Evolutionary conservation across 2,113 vertebrate genomes (phyloP).

Genomic region (Urocitellus parryii): DNA sequence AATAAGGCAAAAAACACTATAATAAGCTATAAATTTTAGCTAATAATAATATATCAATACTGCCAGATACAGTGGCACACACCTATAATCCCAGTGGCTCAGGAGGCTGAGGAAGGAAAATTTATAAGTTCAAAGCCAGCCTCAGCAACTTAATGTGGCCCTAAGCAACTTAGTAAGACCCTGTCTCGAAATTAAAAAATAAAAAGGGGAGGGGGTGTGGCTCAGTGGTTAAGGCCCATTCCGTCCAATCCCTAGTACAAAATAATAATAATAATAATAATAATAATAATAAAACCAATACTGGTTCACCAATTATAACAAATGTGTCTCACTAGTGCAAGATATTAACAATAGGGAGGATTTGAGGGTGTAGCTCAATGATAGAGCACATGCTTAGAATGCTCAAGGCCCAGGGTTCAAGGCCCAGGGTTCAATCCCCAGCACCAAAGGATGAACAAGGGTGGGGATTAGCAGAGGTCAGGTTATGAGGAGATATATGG

Average conservation of each 20-base stretch:
- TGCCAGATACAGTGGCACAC: neutral
- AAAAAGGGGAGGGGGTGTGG: no score
- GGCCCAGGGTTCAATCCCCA: neutral
- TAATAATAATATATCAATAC: neutral
- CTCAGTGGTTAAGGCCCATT: no score
- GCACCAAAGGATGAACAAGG: neutral
- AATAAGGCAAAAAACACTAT: neutral
- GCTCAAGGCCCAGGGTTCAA: neutral
- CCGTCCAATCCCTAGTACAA: no score
- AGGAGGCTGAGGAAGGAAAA: no score
- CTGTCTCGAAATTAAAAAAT: no score
- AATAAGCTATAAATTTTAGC: slow-evolving; percentile 11
- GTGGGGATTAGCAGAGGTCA: no score
- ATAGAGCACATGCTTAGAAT: neutral
- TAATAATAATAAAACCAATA: neutral
- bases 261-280: neutral
- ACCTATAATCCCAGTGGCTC: no score
- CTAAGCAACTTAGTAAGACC: no score
- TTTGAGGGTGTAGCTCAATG: neutral
- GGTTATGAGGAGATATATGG: neutral
- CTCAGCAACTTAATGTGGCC: no score
- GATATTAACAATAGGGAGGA: neutral
- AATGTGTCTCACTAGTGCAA: neutral
- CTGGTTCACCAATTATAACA: neutral
- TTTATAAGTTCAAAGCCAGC: no score